Conservation (phyloP, 2,888 invertebrate genomes). For the Dioctria linearis region DNA sequence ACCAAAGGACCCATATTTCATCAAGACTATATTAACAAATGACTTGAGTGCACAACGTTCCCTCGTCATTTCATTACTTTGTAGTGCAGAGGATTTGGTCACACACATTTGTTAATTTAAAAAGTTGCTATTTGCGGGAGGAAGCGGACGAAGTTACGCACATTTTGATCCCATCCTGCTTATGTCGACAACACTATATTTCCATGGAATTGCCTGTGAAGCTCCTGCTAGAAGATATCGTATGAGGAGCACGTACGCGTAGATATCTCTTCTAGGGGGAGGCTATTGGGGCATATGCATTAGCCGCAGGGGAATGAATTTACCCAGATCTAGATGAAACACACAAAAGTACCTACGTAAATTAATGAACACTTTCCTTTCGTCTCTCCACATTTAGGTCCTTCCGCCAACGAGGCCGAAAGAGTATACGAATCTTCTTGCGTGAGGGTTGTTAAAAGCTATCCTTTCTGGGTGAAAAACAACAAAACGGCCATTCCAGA, state of each 20-base stretch:
- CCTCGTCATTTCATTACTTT: no score
- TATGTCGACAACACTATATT: no score
- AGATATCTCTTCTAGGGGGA: not conserved
- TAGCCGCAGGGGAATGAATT: slow-evolving; percentile 16
- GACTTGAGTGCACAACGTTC: no score
- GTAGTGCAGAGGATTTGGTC: not conserved
- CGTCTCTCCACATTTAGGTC: not conserved
- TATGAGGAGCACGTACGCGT: slow-evolving; percentile 22
- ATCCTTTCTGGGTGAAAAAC: slow-evolving; percentile 14
- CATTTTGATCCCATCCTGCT: no score
- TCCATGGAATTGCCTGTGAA: not conserved
- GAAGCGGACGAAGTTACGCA: no score
- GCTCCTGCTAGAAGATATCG: not conserved
- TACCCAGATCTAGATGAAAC: not conserved
- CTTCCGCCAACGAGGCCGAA: not conserved
- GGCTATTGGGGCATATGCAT: slow-evolving; percentile 18
- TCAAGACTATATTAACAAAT: no score
- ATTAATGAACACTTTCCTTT: slow-evolving; percentile 15
- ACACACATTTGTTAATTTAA: not conserved
- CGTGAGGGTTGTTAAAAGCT: slow-evolving; percentile 9
- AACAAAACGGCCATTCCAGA: slow-evolving; percentile 13
- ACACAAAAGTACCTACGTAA: not conserved
- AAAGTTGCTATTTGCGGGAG: not conserved
- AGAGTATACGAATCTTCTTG: not conserved
- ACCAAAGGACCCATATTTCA: no score